Conservation (phyloP, 1,140 invertebrate genomes). For the Drosophila jambulina region DNA sequence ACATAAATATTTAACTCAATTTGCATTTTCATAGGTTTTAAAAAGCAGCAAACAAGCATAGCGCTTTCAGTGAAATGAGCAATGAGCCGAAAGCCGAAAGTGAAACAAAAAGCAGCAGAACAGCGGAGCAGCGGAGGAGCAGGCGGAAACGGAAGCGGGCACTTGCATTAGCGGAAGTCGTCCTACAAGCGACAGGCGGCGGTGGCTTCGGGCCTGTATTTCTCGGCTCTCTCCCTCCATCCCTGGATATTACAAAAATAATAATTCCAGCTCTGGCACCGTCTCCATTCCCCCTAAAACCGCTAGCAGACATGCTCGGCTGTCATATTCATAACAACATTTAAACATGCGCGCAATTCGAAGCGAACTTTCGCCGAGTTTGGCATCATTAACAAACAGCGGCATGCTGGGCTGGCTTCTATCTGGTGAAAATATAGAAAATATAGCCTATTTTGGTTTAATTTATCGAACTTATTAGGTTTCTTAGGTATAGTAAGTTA, state of each 20-base stretch:
- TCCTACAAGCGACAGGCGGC: constrained; percentile 44
- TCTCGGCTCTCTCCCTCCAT: background rate
- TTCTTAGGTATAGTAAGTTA: background rate
- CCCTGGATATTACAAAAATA: constrained; percentile 40
- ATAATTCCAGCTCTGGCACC: constrained; percentile 32
- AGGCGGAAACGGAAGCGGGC: constrained; percentile 63
- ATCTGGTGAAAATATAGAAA: background rate
- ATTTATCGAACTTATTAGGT: background rate
- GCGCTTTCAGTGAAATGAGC: constrained; percentile 30
- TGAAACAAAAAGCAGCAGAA: constrained; percentile 45
- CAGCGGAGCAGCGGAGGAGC: background rate
- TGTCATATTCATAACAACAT: constrained; percentile 70
- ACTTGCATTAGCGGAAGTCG: constrained; percentile 71
- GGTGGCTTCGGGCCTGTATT: constrained; percentile 8
- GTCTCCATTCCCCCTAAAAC: constrained; percentile 3
- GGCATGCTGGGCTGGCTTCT: background rate
- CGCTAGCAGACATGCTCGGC: constrained; percentile 7
- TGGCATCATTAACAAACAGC: background rate
- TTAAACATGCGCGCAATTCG: constrained; percentile 67
- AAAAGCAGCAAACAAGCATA: constrained; percentile 46
- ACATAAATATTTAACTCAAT: constrained; percentile 71
- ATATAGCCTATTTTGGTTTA: background rate
- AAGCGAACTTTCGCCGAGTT: constrained; percentile 28
- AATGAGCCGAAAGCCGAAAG: constrained; percentile 52
- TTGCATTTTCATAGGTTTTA: constrained; percentile 69